Conservation (phyloP, 2,888 invertebrate genomes). For the Ectemnius cavifrons region DNA sequence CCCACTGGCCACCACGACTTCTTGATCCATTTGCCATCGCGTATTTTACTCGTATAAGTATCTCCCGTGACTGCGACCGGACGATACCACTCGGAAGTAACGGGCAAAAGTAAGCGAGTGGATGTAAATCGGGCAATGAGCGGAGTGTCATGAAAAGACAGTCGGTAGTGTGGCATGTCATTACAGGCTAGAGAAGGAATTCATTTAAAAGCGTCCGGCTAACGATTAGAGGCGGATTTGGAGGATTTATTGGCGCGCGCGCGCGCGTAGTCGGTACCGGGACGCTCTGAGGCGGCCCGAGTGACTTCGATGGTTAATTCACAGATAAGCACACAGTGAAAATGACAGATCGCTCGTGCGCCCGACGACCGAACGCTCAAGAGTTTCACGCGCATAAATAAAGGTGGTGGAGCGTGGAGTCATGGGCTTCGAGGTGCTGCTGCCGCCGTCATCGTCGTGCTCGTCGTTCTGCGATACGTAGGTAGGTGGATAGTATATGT, state of each 20-base stretch:
- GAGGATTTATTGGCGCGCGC: slow-evolving; percentile 8
- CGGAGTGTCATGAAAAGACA: background rate
- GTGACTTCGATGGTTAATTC: slow-evolving; percentile 56
- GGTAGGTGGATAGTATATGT: slow-evolving; percentile 56
- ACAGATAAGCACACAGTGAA: slow-evolving; percentile 53
- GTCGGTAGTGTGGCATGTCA: background rate
- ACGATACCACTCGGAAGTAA: slow-evolving; percentile 4
- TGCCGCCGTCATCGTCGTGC: slow-evolving; percentile 51
- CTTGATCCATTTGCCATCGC: no score
- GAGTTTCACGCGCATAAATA: slow-evolving; percentile 58
- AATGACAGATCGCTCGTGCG: slow-evolving; percentile 52
- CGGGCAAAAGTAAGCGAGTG: background rate
- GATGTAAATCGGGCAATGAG: background rate
- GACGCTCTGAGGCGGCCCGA: slow-evolving; percentile 8
- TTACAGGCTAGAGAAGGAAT: background rate
- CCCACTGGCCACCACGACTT: slow-evolving; percentile 27
- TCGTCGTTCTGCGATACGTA: slow-evolving; percentile 51
- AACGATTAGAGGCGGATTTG: slow-evolving; percentile 5
- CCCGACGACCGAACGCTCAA: slow-evolving; percentile 37
- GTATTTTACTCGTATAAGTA: no score
- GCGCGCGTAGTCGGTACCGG: slow-evolving; percentile 32
- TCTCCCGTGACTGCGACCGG: background rate
- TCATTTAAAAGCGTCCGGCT: background rate
- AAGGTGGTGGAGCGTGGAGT: slow-evolving; percentile 57
- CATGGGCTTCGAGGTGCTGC: slow-evolving; percentile 52